Percentiles rank a stretch among this genome's conserved stretches.
phyloP scores from a whole-genome alignment of 2,797 vertebrate genomes.

The Labeo calbasu region DNA sequence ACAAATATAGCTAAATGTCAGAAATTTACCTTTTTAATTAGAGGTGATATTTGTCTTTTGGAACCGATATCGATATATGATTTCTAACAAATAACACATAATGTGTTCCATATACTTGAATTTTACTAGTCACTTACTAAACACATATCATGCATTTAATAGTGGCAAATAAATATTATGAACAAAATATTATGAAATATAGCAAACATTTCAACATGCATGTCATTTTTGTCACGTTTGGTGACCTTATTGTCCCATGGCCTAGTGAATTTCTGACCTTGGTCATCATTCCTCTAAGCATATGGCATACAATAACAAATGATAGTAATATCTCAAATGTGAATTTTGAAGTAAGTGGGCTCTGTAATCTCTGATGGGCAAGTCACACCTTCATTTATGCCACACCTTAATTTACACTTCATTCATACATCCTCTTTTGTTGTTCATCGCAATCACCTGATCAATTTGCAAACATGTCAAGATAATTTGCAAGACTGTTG shows the following conservation, averaged over 20 bases:
- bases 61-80: not conserved
- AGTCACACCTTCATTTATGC: slow-evolving; percentile 46
- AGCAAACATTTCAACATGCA: not conserved
- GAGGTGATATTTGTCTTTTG: not conserved
- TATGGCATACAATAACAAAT: not conserved
- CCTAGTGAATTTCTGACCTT: not conserved
- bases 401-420: slow-evolving; percentile 57
- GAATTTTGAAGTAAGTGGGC: slow-evolving; percentile 10
- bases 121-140: not conserved
- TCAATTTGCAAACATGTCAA: slow-evolving; percentile 16
- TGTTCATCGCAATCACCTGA: slow-evolving; percentile 26
- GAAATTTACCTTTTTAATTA: not conserved
- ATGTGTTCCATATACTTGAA: not conserved
- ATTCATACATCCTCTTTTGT: slow-evolving; percentile 27
- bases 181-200: not conserved
- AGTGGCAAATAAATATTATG: not conserved
- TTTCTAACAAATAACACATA: not conserved
- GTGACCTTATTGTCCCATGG: not conserved
- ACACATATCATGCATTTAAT: not conserved
- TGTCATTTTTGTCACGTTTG: not conserved
- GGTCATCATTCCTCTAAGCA: not conserved
- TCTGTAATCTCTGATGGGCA: slow-evolving; percentile 43
- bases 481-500: slow-evolving; percentile 33
- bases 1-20: not conserved
- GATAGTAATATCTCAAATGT: not conserved